These are phyloP conservation scores for Alentia gelatinosa DNA, from an alignment of 2,888 invertebrate species.

Conservation along the genomic window DNA sequence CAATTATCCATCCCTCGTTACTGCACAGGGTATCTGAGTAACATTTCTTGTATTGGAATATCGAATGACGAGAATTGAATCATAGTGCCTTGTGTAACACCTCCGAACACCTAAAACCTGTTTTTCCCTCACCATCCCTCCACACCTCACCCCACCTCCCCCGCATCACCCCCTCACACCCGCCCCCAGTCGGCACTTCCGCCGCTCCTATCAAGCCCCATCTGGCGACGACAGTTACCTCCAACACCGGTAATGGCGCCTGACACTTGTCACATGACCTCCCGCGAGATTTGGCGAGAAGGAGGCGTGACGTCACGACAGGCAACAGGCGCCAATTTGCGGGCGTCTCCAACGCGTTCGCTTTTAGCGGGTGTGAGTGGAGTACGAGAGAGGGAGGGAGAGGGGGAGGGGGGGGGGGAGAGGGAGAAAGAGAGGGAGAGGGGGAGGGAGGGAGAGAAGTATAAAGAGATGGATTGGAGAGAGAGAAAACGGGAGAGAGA, in stretches of 20 bases:
- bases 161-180: background rate
- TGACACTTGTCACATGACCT: constrained; percentile 50
- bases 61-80: background rate
- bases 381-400: background rate
- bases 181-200: background rate
- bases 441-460: background rate
- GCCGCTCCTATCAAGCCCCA: constrained; percentile 15
- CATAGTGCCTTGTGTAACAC: background rate
- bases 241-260: constrained; percentile 46
- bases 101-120: background rate
- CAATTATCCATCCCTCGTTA: too few relatives aligned
- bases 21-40: too few relatives aligned
- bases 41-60: too few relatives aligned
- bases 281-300: constrained; percentile 49
- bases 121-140: background rate
- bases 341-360: background rate
- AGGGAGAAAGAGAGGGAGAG: background rate
- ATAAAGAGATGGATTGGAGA: background rate
- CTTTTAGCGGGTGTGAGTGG: background rate
- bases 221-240: constrained; percentile 26
- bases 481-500: background rate
- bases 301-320: constrained; percentile 48
- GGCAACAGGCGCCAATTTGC: constrained; percentile 36
- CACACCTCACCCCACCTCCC: background rate
- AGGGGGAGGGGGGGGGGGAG: background rate